These are phyloP conservation scores for Peromyscus californicus DNA, from an alignment of 2,113 vertebrate species.

Conservation along the genomic window DNA sequence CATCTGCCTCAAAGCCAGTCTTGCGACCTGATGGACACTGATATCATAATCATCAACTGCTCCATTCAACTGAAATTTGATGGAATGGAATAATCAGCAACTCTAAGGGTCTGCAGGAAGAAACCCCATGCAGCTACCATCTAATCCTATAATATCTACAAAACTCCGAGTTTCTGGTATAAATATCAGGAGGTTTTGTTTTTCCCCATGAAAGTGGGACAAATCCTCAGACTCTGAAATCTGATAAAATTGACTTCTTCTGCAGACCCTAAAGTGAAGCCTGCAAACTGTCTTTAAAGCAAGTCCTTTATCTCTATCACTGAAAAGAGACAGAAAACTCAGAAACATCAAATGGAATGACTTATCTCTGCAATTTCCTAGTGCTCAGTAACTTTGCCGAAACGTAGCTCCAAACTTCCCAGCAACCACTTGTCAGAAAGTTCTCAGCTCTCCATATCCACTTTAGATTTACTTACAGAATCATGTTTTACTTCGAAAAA, in stretches of 20 bases:
- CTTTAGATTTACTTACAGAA: conserved; percentile 15
- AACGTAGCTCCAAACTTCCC: not conserved
- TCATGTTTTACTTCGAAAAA: not conserved
- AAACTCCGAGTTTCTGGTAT: conserved; percentile 41
- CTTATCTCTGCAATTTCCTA: conserved; percentile 39
- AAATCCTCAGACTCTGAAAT: conserved; percentile 52
- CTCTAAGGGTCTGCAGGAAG: not conserved
- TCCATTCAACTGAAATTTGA: not conserved
- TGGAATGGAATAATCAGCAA: not conserved
- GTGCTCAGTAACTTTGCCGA: not conserved
- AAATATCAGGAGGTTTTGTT: not conserved
- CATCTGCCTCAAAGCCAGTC: not conserved
- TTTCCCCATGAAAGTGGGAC: conserved; percentile 34
- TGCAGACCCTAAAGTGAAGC: conserved; percentile 22
- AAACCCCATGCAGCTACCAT: not conserved
- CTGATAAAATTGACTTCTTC: conserved; percentile 54
- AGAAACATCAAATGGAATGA: conserved; percentile 25
- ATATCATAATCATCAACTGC: not conserved
- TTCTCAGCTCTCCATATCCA: not conserved
- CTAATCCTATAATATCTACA: conserved; percentile 16
- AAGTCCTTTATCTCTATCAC: conserved; percentile 57
- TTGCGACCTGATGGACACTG: conserved; percentile 19
- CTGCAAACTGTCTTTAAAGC: conserved; percentile 29
- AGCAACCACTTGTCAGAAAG: not conserved
- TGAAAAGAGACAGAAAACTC: conserved; percentile 16